These are phyloP conservation scores for Styela clava DNA, from an alignment of 23 tunicate genomes.

Conservation along the genomic window DNA sequence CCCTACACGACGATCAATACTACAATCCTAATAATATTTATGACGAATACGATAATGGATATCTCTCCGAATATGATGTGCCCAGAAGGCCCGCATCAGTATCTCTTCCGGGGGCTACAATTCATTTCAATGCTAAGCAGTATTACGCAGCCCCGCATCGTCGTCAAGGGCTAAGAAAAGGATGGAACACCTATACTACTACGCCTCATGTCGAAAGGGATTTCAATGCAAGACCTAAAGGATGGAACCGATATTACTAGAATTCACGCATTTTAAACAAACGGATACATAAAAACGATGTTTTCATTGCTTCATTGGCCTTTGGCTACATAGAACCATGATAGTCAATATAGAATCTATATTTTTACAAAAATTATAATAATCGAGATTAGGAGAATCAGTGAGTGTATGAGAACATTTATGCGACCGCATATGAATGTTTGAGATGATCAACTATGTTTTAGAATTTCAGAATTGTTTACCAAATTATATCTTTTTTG, in stretches of 20 bases:
- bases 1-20: not conserved
- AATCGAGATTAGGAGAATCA: too few species aligned
- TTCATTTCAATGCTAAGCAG: conserved; percentile 66
- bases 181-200: conserved; percentile 25
- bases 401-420: too few species aligned
- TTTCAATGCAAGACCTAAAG: conserved; percentile 78
- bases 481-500: too few species aligned
- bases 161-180: conserved; percentile 36
- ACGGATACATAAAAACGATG: too few species aligned
- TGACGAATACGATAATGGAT: not conserved
- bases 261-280: too few species aligned
- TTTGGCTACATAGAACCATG: too few species aligned
- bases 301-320: too few species aligned
- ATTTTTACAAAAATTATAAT: too few species aligned
- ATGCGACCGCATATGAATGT: too few species aligned
- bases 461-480: too few species aligned
- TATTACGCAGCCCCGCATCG: conserved; percentile 63
- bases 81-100: not conserved
- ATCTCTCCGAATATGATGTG: not conserved
- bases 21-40: not conserved
- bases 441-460: too few species aligned
- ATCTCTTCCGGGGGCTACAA: conserved; percentile 31
- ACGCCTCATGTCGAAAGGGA: conserved; percentile 50
- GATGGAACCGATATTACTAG: conserved; percentile 54
- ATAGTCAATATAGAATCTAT: too few species aligned